Conservation (phyloP, 2,888 invertebrate species). For the Leucophenga montana region DNA sequence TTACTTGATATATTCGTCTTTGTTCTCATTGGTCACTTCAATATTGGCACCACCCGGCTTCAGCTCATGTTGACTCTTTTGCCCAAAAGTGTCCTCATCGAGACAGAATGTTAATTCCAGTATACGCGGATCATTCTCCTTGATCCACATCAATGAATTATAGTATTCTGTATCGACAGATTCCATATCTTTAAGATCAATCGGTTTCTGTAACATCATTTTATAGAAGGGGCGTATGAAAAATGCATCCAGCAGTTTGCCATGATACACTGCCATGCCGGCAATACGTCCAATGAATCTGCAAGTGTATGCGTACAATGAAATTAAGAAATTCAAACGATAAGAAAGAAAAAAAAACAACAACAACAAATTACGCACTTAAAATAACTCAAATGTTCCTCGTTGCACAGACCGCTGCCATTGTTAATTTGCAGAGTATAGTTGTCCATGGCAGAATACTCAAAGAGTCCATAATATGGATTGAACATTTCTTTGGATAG, state of each 20-base stretch:
- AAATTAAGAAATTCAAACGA: not conserved
- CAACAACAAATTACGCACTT: conserved; percentile 76
- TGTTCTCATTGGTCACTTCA: conserved; percentile 93
- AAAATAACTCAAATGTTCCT: conserved; percentile 98
- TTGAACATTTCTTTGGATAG: conserved; percentile 99
- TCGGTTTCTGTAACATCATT: conserved; percentile 97
- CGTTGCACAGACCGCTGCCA: conserved; percentile 96
- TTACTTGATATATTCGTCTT: conserved; percentile 96
- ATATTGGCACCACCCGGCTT: conserved; percentile 93
- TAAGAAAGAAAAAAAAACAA: not conserved
- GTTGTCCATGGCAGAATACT: conserved; percentile 99
- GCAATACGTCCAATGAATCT: conserved; percentile 96
- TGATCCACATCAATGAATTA: conserved; percentile 87
- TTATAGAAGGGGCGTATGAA: conserved; percentile 99
- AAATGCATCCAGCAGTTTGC: conserved; percentile 97
- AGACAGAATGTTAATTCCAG: conserved; percentile 95
- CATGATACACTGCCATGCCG: conserved; percentile 99
- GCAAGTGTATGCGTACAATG: not conserved
- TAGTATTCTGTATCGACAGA: conserved; percentile 99
- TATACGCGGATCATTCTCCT: conserved; percentile 96
- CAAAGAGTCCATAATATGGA: conserved; percentile 99
- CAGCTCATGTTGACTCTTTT: conserved; percentile 92
- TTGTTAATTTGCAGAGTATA: conserved; percentile 99
- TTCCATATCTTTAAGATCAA: conserved; percentile 98
- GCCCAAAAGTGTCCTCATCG: conserved; percentile 97